These are phyloP conservation scores for Drosophila quinaria DNA, from an alignment of 2,888 invertebrate genomes.

Conservation along the genomic window DNA sequence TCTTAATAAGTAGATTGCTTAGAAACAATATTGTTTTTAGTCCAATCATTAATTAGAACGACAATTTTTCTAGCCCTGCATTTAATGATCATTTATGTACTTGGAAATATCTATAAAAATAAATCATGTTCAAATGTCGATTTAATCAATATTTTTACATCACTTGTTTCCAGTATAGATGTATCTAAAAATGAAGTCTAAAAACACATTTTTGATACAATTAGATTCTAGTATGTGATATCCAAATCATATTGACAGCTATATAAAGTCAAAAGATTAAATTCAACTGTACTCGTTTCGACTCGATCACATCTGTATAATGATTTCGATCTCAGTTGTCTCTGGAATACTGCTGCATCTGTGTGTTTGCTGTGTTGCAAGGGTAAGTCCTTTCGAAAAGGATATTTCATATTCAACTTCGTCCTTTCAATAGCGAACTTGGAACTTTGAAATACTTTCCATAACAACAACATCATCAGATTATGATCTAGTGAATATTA, in stretches of 20 bases:
- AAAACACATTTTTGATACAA: background rate
- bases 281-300: background rate
- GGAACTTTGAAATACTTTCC: background rate
- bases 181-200: background rate
- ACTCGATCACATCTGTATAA: background rate
- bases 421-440: background rate
- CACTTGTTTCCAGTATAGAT: background rate
- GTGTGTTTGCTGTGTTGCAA: background rate
- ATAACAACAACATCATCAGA: background rate
- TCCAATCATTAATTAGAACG: too few species aligned
- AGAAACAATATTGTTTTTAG: too few species aligned
- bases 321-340: background rate
- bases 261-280: background rate
- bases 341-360: background rate
- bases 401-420: background rate
- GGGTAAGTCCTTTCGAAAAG: background rate
- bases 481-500: background rate
- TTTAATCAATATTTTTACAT: background rate
- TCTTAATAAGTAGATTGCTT: too few species aligned
- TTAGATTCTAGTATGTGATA: background rate
- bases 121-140: background rate
- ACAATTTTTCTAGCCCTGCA: too few species aligned
- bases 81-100: too few species aligned
- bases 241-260: background rate
- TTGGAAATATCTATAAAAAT: too few species aligned